These are phyloP conservation scores for Mizuhopecten yessoensis DNA, from an alignment of 1,140 invertebrate genomes.

Conservation along the genomic window DNA sequence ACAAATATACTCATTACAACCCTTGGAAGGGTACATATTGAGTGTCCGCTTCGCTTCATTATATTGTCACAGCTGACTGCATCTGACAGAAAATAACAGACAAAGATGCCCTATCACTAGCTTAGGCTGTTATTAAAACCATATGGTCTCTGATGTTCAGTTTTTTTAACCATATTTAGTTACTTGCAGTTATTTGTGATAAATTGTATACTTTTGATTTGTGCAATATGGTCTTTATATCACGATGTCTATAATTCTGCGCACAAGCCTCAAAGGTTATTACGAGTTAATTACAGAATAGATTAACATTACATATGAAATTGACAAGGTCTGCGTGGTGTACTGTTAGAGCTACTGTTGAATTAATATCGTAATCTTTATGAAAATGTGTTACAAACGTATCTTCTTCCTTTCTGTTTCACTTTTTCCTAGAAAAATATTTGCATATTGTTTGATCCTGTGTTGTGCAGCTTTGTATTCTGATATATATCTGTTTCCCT, in stretches of 20 bases:
- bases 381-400: background rate
- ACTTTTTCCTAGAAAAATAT: no score
- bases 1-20: background rate
- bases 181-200: background rate
- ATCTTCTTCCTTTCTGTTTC: background rate
- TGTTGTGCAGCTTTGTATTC: background rate
- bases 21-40: background rate
- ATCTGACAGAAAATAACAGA: background rate
- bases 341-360: background rate
- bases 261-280: no score
- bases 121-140: background rate
- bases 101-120: background rate
- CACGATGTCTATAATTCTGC: no score
- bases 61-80: background rate
- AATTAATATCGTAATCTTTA: background rate
- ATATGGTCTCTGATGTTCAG: background rate
- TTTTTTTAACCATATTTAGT: background rate
- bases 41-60: background rate
- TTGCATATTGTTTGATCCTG: background rate
- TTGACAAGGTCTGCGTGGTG: background rate
- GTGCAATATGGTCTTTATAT: background rate
- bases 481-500: background rate
- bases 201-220: background rate
- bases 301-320: background rate
- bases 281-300: no score